These are phyloP conservation scores for Erithacus rubecula DNA, from an alignment of 2,797 vertebrate genomes.

Conservation along the genomic window DNA sequence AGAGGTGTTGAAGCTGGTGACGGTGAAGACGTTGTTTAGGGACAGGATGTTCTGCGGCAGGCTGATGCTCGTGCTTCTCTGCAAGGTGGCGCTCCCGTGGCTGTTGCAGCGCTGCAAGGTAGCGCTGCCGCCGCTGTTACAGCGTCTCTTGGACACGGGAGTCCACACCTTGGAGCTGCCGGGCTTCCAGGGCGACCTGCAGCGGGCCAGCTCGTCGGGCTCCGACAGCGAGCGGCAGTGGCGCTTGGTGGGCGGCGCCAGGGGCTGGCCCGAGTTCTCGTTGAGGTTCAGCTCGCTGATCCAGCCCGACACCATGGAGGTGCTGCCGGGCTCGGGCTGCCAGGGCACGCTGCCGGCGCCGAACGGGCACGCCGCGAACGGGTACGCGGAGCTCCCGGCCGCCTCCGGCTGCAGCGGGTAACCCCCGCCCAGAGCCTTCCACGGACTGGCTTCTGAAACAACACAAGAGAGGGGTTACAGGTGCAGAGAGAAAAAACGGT, in stretches of 20 bases:
- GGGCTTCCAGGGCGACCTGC: constrained; percentile 76
- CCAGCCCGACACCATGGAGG: constrained; percentile 57
- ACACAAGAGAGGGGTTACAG: not conserved
- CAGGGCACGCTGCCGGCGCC: constrained; percentile 62
- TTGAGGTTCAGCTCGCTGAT: constrained; percentile 70
- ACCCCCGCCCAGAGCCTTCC: constrained; percentile 69
- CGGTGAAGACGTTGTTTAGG: constrained; percentile 47
- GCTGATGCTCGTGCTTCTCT: constrained; percentile 67
- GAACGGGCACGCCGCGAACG: constrained; percentile 54
- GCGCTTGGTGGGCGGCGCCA: constrained; percentile 77
- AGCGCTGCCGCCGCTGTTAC: constrained; percentile 75
- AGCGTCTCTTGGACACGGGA: constrained; percentile 77
- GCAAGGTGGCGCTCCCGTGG: constrained; percentile 62
- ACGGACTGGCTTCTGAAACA: constrained; percentile 69
- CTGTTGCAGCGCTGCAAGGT: constrained; percentile 75
- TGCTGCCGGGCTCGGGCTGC: constrained; percentile 59
- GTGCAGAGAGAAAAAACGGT: not conserved
- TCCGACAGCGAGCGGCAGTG: constrained; percentile 80
- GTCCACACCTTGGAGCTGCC: constrained; percentile 79
- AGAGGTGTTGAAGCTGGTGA: constrained; percentile 65
- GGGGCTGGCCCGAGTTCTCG: constrained; percentile 65
- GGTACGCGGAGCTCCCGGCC: constrained; percentile 37
- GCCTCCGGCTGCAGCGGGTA: constrained; percentile 56
- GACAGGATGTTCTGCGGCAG: constrained; percentile 62
- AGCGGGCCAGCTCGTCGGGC: constrained; percentile 77